Conservation (phyloP, 2,888 invertebrate species). For the Sinohyriopsis cumingii region DNA sequence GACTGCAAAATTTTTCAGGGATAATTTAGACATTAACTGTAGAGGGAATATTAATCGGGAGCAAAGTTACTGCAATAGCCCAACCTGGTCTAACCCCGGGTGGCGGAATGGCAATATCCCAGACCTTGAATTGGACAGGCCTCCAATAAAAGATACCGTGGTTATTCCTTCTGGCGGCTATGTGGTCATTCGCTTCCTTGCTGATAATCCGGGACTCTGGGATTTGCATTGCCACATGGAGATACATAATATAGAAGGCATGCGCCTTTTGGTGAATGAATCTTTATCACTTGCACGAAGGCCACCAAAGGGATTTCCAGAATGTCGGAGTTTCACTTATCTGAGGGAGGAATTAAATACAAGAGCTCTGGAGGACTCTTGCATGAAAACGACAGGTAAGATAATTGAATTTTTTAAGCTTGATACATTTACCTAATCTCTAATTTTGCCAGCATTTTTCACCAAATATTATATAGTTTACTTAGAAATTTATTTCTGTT, state of each 20-base stretch:
- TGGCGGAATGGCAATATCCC: constrained; percentile 48
- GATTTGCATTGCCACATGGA: constrained; percentile 60
- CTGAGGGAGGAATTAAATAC: not conserved
- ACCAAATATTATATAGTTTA: too few species aligned
- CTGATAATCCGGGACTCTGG: constrained; percentile 64
- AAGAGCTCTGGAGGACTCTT: not conserved
- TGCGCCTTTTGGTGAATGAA: constrained; percentile 40
- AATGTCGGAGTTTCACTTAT: constrained; percentile 22
- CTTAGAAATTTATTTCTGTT: too few species aligned
- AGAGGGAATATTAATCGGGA: constrained; percentile 5
- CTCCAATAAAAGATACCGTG: constrained; percentile 57
- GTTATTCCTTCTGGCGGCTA: constrained; percentile 59
- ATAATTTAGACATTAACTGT: constrained; percentile 46
- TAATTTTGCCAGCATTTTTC: too few species aligned
- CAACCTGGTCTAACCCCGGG: constrained; percentile 42
- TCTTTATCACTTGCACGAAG: constrained; percentile 14
- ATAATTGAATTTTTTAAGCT: too few species aligned
- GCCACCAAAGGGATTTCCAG: constrained; percentile 32
- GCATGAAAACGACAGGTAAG: too few species aligned
- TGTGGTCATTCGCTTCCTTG: constrained; percentile 56
- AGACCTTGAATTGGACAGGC: constrained; percentile 36
- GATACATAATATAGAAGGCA: constrained; percentile 43
- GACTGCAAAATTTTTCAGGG: constrained; percentile 7
- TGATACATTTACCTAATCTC: too few species aligned
- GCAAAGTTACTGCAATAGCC: constrained; percentile 28